These are phyloP conservation scores for Heliangelus exortis DNA, from an alignment of 2,797 vertebrate genomes.

Conservation along the genomic window DNA sequence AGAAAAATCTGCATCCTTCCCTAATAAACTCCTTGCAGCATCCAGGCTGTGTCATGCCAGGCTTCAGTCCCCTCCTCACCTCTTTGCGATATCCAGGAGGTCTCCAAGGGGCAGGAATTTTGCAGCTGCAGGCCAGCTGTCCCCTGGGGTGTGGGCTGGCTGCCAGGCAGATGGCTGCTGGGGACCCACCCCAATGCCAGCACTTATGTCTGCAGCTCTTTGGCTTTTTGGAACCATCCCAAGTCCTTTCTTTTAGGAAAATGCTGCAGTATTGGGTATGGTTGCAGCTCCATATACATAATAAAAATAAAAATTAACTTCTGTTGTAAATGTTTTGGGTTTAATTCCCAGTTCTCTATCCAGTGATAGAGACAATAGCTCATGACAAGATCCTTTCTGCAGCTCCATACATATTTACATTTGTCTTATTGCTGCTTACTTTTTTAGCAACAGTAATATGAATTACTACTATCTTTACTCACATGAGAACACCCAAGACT, in stretches of 20 bases:
- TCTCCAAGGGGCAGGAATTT: background rate
- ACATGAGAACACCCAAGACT: background rate
- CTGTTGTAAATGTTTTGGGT: background rate
- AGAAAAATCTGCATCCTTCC: background rate
- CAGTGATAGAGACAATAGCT: background rate
- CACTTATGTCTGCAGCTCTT: background rate
- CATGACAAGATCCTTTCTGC: background rate
- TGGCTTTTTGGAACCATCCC: background rate
- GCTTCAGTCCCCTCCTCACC: fast-evolving
- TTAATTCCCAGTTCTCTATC: background rate
- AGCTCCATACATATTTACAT: background rate
- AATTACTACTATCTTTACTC: background rate
- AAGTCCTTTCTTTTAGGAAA: background rate
- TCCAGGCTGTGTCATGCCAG: background rate
- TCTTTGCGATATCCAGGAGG: fast-evolving
- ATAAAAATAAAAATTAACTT: background rate
- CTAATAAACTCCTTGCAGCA: background rate
- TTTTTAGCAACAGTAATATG: background rate
- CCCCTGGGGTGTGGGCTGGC: fast-evolving
- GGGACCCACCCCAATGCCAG: background rate
- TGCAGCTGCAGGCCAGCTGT: background rate
- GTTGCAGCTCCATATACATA: background rate
- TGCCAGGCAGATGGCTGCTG: background rate
- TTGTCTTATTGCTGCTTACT: background rate
- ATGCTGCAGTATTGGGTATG: background rate